phyloP scores from a whole-genome alignment of 2,113 vertebrate genomes.

The Melanerpes formicivorus region DNA sequence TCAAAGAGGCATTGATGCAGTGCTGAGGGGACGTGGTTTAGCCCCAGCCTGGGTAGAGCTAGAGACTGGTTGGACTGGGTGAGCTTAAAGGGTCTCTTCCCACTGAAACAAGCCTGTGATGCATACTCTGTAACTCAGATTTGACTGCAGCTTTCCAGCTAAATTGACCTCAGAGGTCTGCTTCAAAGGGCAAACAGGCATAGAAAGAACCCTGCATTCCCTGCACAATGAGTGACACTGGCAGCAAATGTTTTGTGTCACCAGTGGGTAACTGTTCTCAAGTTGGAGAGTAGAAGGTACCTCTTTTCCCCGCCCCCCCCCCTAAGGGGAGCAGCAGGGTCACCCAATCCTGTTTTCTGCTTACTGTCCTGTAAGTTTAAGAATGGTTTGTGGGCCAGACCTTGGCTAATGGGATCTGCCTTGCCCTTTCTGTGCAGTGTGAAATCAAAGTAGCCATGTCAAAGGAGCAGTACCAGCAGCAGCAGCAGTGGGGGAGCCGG shows the following conservation, averaged over 20 bases:
- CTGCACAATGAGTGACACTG: neutral
- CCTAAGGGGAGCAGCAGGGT: neutral
- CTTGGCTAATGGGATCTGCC: neutral
- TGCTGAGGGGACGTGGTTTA: too few relatives aligned
- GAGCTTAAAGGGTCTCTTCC: too few relatives aligned
- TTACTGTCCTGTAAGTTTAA: neutral
- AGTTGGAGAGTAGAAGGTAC: neutral
- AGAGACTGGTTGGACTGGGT: too few relatives aligned
- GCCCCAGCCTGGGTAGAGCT: too few relatives aligned
- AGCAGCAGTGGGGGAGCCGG: slow-evolving; percentile 95
- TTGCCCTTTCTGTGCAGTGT: slow-evolving; percentile 80
- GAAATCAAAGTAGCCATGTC: slow-evolving; percentile 99
- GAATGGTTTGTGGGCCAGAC: neutral
- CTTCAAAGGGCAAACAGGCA: neutral
- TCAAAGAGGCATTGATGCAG: too few relatives aligned
- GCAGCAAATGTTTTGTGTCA: neutral
- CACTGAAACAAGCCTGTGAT: too few relatives aligned
- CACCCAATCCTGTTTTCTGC: neutral
- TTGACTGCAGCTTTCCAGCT: neutral
- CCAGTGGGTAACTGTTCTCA: neutral
- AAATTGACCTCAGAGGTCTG: neutral
- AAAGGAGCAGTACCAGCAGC: slow-evolving; percentile 98
- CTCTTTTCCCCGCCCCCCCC: neutral
- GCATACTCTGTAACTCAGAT: neutral
- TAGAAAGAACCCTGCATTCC: neutral